Evolutionary conservation across 2,113 vertebrate genomes (phyloP).

Genomic region (Mobula hypostoma): DNA sequence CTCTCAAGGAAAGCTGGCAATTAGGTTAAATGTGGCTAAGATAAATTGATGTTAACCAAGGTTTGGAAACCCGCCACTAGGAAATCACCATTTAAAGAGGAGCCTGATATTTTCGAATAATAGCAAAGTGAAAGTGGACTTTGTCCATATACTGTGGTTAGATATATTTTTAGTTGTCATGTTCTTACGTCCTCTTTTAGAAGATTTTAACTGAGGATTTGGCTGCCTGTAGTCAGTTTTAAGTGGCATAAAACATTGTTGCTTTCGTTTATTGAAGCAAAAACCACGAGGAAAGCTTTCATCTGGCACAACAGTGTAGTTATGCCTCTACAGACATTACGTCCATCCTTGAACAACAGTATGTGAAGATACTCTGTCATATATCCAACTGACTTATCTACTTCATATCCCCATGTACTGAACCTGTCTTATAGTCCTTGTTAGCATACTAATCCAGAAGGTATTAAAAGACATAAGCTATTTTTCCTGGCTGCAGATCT

Average conservation of each 20-base stretch:
- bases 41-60: no score
- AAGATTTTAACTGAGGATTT: background rate
- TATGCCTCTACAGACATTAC: no score
- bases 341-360: background rate
- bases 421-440: background rate
- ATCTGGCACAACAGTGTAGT: background rate
- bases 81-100: no score
- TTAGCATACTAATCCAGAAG: background rate
- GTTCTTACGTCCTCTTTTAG: background rate
- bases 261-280: background rate
- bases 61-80: no score
- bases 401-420: background rate
- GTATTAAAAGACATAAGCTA: background rate
- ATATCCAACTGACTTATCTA: background rate
- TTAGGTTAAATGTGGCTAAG: no score
- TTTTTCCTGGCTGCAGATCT: background rate
- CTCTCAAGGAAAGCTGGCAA: no score
- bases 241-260: background rate
- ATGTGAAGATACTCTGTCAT: background rate
- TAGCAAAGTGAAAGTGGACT: background rate
- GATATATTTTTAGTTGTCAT: background rate
- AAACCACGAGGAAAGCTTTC: background rate
- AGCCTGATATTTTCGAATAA: background rate
- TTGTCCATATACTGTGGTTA: background rate
- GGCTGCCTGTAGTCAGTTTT: background rate